phyloP scores from a whole-genome alignment of 2,113 vertebrate genomes.

The Aphelocoma coerulescens region DNA sequence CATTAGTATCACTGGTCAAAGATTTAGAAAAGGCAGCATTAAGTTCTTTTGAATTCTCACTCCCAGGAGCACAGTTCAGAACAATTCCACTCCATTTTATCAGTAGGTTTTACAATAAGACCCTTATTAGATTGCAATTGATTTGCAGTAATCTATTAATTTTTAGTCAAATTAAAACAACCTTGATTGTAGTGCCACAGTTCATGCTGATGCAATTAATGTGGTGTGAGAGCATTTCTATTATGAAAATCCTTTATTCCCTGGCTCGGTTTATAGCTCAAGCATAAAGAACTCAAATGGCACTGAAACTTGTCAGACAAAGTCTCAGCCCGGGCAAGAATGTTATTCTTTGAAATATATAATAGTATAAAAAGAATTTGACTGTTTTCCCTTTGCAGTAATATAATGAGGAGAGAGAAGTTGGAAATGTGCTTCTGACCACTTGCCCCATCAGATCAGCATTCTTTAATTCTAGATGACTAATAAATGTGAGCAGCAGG shows the following conservation, averaged over 20 bases:
- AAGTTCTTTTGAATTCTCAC: slow-evolving; percentile 1
- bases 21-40: background rate
- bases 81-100: background rate
- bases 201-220: slow-evolving; percentile 44
- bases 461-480: background rate
- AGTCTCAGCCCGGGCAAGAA: background rate
- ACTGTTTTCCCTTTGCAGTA: background rate
- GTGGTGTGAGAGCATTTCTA: slow-evolving; percentile 22
- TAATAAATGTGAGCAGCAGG: background rate
- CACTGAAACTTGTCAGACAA: background rate
- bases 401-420: background rate
- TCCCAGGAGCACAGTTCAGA: background rate
- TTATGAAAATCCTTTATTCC: slow-evolving; percentile 9
- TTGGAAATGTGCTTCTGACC: background rate
- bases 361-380: background rate
- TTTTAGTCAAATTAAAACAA: slow-evolving; percentile 61
- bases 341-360: background rate
- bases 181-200: slow-evolving; percentile 36
- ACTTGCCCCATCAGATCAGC: background rate
- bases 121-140: slow-evolving; percentile 42
- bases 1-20: slow-evolving; percentile 3
- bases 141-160: slow-evolving; percentile 48
- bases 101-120: slow-evolving; percentile 22
- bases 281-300: background rate
- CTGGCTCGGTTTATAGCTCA: background rate